A percentile compares a stretch with the other conserved stretches of the same genome.
These are phyloP conservation scores for Microcebus griseorufus DNA, from an alignment of 2,113 vertebrate species.

Conservation along the genomic window DNA sequence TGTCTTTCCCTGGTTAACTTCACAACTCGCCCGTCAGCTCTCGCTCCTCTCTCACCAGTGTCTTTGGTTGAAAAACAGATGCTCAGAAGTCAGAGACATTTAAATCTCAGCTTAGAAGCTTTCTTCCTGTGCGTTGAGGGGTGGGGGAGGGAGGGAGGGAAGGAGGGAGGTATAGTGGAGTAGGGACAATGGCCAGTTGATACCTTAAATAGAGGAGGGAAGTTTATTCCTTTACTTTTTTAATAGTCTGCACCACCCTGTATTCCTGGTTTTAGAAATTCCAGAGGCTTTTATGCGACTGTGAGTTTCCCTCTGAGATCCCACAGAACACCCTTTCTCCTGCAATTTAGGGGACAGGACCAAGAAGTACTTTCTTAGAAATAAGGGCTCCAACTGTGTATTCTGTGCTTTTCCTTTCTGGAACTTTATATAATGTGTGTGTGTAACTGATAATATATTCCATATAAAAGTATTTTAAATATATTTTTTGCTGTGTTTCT, in stretches of 20 bases:
- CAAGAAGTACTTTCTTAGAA: background rate
- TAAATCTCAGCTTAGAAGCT: background rate
- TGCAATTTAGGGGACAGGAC: background rate
- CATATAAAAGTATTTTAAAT: background rate
- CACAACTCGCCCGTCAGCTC: background rate
- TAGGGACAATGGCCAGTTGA: background rate
- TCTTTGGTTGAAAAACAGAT: background rate
- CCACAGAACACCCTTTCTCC: background rate
- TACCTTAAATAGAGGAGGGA: background rate
- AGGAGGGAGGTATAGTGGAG: background rate
- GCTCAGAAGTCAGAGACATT: background rate
- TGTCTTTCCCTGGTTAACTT: background rate
- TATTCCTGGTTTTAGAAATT: background rate
- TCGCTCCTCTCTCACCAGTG: background rate
- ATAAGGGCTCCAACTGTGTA: background rate
- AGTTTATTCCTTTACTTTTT: background rate
- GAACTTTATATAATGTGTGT: background rate
- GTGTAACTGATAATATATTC: background rate
- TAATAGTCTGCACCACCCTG: background rate
- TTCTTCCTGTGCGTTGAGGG: no score
- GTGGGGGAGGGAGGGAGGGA: no score
- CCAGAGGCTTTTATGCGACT: background rate
- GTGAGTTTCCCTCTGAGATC: background rate
- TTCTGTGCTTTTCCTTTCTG: background rate
- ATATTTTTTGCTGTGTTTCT: background rate